Percentiles rank a stretch among this genome's conserved stretches.
These are phyloP conservation scores for Hofmannophila pseudospretella DNA, from an alignment of 2,888 invertebrate genomes.

Conservation along the genomic window DNA sequence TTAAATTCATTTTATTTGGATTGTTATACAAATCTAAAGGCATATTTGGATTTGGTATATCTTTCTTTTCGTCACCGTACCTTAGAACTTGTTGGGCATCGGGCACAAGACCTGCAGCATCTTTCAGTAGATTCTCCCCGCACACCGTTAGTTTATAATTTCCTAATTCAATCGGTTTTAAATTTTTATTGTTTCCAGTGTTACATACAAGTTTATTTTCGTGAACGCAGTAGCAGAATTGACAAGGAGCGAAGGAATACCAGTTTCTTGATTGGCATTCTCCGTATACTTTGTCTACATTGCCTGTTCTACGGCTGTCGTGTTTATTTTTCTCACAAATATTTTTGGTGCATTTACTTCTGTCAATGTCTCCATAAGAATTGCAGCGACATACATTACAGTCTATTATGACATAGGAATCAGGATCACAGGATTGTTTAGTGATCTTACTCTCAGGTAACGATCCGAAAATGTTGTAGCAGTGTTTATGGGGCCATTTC, in stretches of 20 bases:
- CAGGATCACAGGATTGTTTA: conserved; percentile 32
- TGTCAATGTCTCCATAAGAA: conserved; percentile 32
- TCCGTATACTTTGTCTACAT: conserved; percentile 24
- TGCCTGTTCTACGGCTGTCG: conserved; percentile 13
- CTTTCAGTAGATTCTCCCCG: conserved; percentile 34
- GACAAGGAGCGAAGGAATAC: conserved; percentile 55
- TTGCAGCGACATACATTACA: conserved; percentile 56
- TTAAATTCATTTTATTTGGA: background rate
- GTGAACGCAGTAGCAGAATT: conserved; percentile 50
- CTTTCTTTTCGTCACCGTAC: conserved; percentile 5
- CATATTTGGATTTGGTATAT: conserved; percentile 3
- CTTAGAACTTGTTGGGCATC: conserved; percentile 15
- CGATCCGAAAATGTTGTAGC: conserved; percentile 26
- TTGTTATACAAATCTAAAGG: too few relatives aligned
- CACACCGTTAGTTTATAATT: conserved; percentile 41
- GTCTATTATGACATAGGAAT: conserved; percentile 34
- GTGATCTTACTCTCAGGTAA: conserved; percentile 16
- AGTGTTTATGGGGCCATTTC: conserved; percentile 42
- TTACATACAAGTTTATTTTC: conserved; percentile 51
- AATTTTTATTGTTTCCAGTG: conserved; percentile 22
- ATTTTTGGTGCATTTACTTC: conserved; percentile 45
- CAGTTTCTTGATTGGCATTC: conserved; percentile 43
- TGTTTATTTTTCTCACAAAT: conserved; percentile 24
- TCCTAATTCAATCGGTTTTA: conserved; percentile 31
- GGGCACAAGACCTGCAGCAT: conserved; percentile 25